These are phyloP conservation scores for Romanogobio albipinnatus DNA, from an alignment of 2,113 vertebrate species.

Conservation along the genomic window DNA sequence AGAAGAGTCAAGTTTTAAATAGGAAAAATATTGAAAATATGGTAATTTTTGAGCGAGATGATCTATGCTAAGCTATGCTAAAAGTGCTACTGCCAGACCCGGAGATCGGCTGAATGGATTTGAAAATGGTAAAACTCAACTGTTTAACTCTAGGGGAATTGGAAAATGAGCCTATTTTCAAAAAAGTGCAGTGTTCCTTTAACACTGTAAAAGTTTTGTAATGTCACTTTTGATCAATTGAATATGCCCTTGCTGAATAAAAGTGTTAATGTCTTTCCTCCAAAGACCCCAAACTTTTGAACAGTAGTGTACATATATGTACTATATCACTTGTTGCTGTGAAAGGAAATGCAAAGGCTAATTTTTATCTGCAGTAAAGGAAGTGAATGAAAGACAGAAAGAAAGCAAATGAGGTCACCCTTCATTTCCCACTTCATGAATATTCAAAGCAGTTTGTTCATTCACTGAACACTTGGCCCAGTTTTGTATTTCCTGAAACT, in stretches of 20 bases:
- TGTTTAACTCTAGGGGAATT: too few relatives aligned
- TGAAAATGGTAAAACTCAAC: too few relatives aligned
- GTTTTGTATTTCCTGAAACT: conserved; percentile 72
- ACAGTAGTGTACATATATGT: background rate
- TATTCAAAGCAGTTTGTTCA: conserved; percentile 74
- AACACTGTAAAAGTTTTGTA: too few relatives aligned
- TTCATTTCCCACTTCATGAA: conserved; percentile 72
- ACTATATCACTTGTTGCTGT: background rate
- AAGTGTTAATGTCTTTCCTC: background rate
- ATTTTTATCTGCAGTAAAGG: background rate
- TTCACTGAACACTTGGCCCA: conserved; percentile 65
- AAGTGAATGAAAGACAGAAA: conserved; percentile 17
- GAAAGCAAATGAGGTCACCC: conserved; percentile 61
- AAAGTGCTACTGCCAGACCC: too few relatives aligned
- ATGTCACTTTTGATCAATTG: background rate
- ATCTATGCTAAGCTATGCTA: too few relatives aligned
- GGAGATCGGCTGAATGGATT: too few relatives aligned
- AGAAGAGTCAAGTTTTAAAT: too few relatives aligned
- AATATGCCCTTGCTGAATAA: background rate
- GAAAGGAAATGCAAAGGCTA: background rate
- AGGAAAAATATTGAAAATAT: too few relatives aligned
- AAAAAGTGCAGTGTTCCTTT: too few relatives aligned
- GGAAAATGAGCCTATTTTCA: too few relatives aligned
- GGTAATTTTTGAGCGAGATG: too few relatives aligned
- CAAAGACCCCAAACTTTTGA: background rate